A percentile compares a stretch with the other conserved stretches of the same genome.
Conservation (phyloP, 2,888 invertebrate genomes). For the Cancer borealis region DNA sequence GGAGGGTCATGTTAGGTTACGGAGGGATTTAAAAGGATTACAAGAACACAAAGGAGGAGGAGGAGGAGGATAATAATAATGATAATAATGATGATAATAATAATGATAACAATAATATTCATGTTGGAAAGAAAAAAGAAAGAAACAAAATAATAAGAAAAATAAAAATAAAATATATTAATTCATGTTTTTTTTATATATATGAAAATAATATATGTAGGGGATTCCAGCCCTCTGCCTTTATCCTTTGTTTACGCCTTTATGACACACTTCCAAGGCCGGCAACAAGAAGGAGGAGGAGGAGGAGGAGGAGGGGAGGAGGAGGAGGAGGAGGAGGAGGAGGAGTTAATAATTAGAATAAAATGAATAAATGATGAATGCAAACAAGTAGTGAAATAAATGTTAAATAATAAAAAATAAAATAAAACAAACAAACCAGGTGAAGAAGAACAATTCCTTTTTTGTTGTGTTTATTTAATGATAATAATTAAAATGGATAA, state of each 20-base stretch:
- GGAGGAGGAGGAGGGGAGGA: not conserved
- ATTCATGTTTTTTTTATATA: not conserved
- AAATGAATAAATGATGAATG: no score
- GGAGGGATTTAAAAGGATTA: no score
- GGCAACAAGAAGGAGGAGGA: not conserved
- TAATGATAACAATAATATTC: no score
- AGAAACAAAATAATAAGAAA: not conserved
- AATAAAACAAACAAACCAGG: no score
- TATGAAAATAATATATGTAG: not conserved
- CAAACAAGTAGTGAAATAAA: no score
- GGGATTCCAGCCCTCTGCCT: not conserved
- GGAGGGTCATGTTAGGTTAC: no score
- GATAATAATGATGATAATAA: no score
- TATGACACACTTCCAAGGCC: not conserved
- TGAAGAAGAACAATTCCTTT: no score
- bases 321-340: constrained; percentile 31
- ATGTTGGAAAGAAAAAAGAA: not conserved
- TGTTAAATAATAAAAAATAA: no score
- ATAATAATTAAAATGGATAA: no score
- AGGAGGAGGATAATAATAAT: not conserved
- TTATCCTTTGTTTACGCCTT: not conserved
- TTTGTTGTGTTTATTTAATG: no score
- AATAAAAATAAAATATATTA: not conserved
- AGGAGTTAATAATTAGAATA: not conserved
- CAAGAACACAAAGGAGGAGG: no score